phyloP scores from a whole-genome alignment of 2,888 invertebrate species.

The Epistrophella euchroma region DNA sequence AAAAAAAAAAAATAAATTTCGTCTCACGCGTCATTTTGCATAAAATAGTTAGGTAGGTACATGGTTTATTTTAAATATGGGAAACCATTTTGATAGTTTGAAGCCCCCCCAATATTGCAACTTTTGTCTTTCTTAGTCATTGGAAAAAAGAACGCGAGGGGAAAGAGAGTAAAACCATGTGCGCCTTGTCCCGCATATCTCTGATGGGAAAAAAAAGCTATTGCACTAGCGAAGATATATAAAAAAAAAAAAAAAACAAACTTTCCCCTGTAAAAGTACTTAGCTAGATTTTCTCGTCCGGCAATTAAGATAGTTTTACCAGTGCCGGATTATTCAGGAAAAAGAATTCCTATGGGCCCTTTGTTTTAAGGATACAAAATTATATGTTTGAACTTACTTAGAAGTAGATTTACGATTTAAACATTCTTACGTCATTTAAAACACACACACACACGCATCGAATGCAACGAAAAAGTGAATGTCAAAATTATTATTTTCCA shows the following conservation, averaged over 20 bases:
- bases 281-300: conserved; percentile 25
- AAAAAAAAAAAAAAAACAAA: background rate
- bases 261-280: conserved; percentile 22
- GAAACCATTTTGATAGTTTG: conserved; percentile 23
- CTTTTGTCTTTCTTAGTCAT: background rate
- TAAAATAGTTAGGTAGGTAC: too few relatives aligned
- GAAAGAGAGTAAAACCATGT: background rate
- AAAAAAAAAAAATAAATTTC: conserved; percentile 7
- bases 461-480: too few relatives aligned
- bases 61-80: conserved; percentile 1
- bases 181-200: conserved; percentile 12
- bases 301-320: background rate
- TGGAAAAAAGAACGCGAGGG: background rate
- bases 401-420: background rate
- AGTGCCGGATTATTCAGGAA: background rate
- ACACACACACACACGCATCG: too few relatives aligned
- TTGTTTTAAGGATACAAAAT: background rate
- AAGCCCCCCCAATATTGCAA: conserved; percentile 9
- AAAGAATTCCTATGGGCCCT: background rate
- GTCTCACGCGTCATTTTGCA: conserved; percentile 4
- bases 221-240: background rate
- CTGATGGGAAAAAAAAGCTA: conserved; percentile 18
- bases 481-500: too few relatives aligned
- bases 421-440: too few relatives aligned
- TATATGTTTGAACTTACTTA: background rate